phyloP scores from a whole-genome alignment of 2,113 vertebrate genomes.

The Bambusicola thoracicus region DNA sequence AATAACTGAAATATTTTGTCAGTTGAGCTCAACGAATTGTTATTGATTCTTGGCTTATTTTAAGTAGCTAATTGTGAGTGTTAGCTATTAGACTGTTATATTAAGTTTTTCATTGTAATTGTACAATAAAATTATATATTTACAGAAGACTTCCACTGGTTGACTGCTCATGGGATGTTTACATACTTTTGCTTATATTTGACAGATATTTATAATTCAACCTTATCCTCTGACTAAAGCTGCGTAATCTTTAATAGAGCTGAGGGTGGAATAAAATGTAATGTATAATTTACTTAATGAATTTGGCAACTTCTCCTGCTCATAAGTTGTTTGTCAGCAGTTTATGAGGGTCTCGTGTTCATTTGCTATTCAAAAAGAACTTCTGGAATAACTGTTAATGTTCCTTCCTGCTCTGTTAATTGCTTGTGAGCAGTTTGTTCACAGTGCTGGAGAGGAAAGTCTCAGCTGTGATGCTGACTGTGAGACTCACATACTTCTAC shows the following conservation, averaged over 20 bases:
- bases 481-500: not conserved
- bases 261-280: not conserved
- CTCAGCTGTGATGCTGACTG: not conserved
- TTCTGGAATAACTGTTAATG: not conserved
- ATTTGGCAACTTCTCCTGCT: not conserved
- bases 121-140: not conserved
- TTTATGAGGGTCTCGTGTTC: not conserved
- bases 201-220: not conserved
- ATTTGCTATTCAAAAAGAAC: not conserved
- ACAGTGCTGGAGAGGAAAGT: accelerated
- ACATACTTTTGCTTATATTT: not conserved
- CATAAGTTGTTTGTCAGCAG: not conserved
- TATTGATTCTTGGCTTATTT: conserved; percentile 21
- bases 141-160: not conserved
- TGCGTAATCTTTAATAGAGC: not conserved
- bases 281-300: not conserved
- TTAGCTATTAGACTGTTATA: not conserved
- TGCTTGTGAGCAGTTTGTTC: not conserved
- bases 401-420: not conserved
- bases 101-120: conserved; percentile 32
- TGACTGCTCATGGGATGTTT: not conserved
- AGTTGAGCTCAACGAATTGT: not conserved
- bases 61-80: not conserved
- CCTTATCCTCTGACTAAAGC: not conserved
- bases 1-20: not conserved